Percentiles rank a stretch among this genome's conserved stretches.
phyloP scores from a whole-genome alignment of 2,797 vertebrate genomes.

The Coendou prehensilis region DNA sequence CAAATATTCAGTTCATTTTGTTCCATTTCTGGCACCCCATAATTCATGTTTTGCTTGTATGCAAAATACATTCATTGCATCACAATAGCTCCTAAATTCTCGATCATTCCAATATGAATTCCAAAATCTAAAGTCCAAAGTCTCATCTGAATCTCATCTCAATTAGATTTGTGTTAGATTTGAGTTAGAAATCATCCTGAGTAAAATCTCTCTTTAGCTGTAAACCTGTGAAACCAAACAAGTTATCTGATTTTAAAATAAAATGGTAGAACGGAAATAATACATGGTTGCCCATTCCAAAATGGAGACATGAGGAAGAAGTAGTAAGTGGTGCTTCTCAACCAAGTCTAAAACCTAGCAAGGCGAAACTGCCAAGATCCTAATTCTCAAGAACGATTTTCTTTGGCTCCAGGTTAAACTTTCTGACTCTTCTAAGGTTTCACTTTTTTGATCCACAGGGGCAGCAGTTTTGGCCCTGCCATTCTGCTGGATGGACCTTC shows the following conservation, averaged over 20 bases:
- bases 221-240: neutral
- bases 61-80: neutral
- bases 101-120: neutral
- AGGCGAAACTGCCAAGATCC: neutral
- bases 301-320: neutral
- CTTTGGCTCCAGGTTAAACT: neutral
- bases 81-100: neutral
- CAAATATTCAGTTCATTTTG: neutral
- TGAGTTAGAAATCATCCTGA: neutral
- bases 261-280: neutral
- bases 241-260: neutral
- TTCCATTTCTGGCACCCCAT: neutral
- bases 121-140: neutral
- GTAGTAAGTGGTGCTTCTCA: rapidly evolving
- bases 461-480: neutral
- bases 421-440: no score
- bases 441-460: rapidly evolving
- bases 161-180: neutral
- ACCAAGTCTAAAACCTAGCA: neutral
- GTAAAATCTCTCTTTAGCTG: neutral
- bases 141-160: neutral
- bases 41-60: neutral
- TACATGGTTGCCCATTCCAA: neutral
- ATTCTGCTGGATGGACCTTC: neutral
- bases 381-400: neutral